phyloP scores from a whole-genome alignment of 1,140 invertebrate species.

The Drosophila bocki region DNA sequence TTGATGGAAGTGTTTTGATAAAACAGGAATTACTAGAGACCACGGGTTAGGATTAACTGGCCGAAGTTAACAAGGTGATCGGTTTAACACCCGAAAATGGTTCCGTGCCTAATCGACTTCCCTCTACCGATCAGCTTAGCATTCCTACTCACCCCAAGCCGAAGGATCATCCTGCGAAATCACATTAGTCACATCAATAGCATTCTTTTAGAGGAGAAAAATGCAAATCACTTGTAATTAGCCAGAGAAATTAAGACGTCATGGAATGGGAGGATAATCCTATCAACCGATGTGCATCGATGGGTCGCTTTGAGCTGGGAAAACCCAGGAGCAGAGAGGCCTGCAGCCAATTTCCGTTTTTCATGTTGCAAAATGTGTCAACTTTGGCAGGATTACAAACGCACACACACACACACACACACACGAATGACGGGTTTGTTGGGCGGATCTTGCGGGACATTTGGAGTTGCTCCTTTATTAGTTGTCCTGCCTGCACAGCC shows the following conservation, averaged over 20 bases:
- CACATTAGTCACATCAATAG: slow-evolving; percentile 6
- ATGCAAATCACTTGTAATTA: slow-evolving; percentile 65
- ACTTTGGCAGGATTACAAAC: slow-evolving; percentile 71
- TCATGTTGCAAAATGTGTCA: slow-evolving; percentile 76
- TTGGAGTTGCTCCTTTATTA: slow-evolving; percentile 56
- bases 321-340: slow-evolving; percentile 26
- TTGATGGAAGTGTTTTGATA: slow-evolving; percentile 1
- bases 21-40: neutral
- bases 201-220: slow-evolving; percentile 2
- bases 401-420: slow-evolving; percentile 31
- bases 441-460: slow-evolving; percentile 15
- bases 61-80: neutral
- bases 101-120: neutral
- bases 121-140: slow-evolving; percentile 4
- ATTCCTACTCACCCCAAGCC: neutral
- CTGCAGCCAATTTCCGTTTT: slow-evolving; percentile 75
- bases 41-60: neutral
- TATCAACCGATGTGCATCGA: neutral
- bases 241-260: slow-evolving; percentile 53
- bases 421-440: neutral
- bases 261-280: slow-evolving; percentile 6
- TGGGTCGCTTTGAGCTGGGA: neutral
- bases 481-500: slow-evolving; percentile 48
- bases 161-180: slow-evolving; percentile 12
- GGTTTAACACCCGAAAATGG: no score